phyloP scores from a whole-genome alignment of 1,140 invertebrate genomes.

The Penaeus indicus region DNA sequence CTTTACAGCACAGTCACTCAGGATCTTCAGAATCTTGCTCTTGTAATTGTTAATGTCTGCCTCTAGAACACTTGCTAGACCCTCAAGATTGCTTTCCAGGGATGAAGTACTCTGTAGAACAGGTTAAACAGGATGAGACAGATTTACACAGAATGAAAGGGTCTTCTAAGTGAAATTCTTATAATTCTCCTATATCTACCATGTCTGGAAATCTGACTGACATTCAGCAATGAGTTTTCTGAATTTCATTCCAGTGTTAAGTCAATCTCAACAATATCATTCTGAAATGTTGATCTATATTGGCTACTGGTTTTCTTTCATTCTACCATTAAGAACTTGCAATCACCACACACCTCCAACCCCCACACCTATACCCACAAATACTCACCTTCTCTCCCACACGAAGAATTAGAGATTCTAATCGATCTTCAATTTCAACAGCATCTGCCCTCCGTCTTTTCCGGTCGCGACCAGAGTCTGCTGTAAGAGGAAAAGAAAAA shows the following conservation, averaged over 20 bases:
- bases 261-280: too few species aligned
- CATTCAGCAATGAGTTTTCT: too few species aligned
- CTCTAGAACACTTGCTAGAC: slow-evolving; percentile 93
- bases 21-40: slow-evolving; percentile 92
- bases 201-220: too few species aligned
- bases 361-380: background rate
- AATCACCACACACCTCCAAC: too few species aligned
- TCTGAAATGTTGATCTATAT: too few species aligned
- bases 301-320: too few species aligned
- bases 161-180: background rate
- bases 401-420: slow-evolving; percentile 92
- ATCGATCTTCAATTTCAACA: slow-evolving; percentile 91
- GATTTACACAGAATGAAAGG: background rate
- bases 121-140: slow-evolving; percentile 29
- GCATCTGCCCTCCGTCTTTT: slow-evolving; percentile 71
- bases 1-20: slow-evolving; percentile 93
- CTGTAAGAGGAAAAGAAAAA: background rate
- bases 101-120: slow-evolving; percentile 86
- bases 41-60: slow-evolving; percentile 93
- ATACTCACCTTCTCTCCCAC: slow-evolving; percentile 89
- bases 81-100: slow-evolving; percentile 97
- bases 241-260: too few species aligned
- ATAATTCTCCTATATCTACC: background rate
- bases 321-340: too few species aligned
- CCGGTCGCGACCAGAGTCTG: slow-evolving; percentile 63